phyloP scores from a whole-genome alignment of 2,797 vertebrate genomes.

The Chanos chanos region DNA sequence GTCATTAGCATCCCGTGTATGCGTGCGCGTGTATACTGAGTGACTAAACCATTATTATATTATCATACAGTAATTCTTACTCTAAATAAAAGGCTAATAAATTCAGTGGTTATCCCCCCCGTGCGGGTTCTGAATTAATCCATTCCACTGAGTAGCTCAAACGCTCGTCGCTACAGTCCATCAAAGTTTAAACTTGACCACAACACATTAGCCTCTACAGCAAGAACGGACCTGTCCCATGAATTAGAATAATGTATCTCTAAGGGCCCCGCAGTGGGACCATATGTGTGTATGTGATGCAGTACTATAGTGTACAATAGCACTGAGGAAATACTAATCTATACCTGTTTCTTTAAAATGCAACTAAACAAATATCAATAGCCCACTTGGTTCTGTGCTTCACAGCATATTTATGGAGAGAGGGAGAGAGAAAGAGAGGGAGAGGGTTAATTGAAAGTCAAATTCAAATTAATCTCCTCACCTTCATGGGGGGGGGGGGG shows the following conservation, averaged over 20 bases:
- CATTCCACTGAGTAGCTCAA: slow-evolving; percentile 67
- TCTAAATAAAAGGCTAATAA: too few species aligned
- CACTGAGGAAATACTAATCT: slow-evolving; percentile 76
- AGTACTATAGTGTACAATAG: slow-evolving; percentile 38
- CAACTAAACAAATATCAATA: slow-evolving; percentile 84
- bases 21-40: too few species aligned
- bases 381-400: slow-evolving; percentile 69
- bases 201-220: slow-evolving; percentile 73
- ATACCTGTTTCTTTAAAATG: slow-evolving; percentile 69
- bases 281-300: background rate
- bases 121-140: too few species aligned
- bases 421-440: slow-evolving; percentile 71
- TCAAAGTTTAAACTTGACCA: slow-evolving; percentile 65
- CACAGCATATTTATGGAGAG: slow-evolving; percentile 75
- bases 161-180: slow-evolving; percentile 28
- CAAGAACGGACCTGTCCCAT: slow-evolving; percentile 71
- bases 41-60: too few species aligned
- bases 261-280: slow-evolving; percentile 36
- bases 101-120: too few species aligned
- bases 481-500: slow-evolving; percentile 58
- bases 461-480: slow-evolving; percentile 78
- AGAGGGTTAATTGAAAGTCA: slow-evolving; percentile 84
- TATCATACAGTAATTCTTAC: too few species aligned
- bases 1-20: too few species aligned
- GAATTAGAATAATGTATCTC: slow-evolving; percentile 76